Evolutionary conservation across 2,888 invertebrate species (phyloP), one percentile per base, ranked within the genome.

Genomic region (Orchesellides sinensis): DNA sequence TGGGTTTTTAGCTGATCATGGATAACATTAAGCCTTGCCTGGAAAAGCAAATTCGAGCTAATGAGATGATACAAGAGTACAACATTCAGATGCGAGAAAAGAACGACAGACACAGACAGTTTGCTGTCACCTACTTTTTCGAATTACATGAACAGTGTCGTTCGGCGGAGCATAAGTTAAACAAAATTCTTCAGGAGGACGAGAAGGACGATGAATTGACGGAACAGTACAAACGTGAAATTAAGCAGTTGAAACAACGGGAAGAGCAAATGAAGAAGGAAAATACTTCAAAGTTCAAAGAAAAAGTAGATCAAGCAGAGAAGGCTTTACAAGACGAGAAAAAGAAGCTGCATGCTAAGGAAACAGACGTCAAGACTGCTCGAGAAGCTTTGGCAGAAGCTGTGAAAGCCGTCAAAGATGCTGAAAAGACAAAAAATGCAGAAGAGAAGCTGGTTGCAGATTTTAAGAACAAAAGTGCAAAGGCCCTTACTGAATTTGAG

Each of bases 21-120:
- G 97, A 98, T 90, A 97, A 98, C 89, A 95, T 99, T 72, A 93
- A 94, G n/a, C 99, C 99, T 0, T 96, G 94, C 88, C 90, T 99
- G 68, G 93, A 94, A 73, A 96, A 95, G 90, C 91, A 88, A 47
- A 74, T 59, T 5, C 73, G 83, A 21, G 87, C 88, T 1, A 17
- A 59, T 1, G 65, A 77, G 10, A 72, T 74, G 32, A 78, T 85
- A 27, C 81, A 81, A 29, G 86, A 87, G 52, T 88, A 75, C 69
- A 84, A 86, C 35, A 54, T 83, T 2, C 73, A 79, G 0, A 69
- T 81, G 54, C 77, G 75, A 5, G 83, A 84, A 68, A 69, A 83
- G 6, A 79, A 82, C 17, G 79, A 84, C 10, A 74, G 68, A 12
- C 61, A 68, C 1, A 68, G 78, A 3, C 47, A 74, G n/a, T 72